phyloP scores from a whole-genome alignment of 1,140 invertebrate species.

The Diachasma alloeum region DNA sequence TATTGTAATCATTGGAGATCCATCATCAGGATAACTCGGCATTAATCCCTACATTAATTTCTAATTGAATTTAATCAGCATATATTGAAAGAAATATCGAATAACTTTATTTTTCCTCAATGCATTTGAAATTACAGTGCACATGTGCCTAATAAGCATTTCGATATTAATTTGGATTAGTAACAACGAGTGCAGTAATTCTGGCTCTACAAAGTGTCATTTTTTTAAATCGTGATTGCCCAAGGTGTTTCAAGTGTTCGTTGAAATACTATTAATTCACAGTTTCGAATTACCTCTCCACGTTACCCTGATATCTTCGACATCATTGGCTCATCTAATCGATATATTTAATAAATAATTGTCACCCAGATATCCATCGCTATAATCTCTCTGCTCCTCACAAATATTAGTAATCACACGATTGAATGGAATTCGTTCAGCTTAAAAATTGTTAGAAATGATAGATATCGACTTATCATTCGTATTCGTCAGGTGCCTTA shows the following conservation, averaged over 20 bases:
- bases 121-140: conserved; percentile 5
- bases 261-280: conserved; percentile 8
- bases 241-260: neutral
- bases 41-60: neutral
- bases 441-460: neutral
- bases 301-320: conserved; percentile 11
- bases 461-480: neutral
- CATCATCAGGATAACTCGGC: neutral
- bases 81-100: conserved; percentile 9
- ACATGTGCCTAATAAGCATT: conserved; percentile 19
- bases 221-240: neutral
- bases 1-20: neutral
- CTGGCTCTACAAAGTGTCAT: neutral
- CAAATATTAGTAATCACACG: neutral
- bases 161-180: neutral
- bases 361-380: neutral
- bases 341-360: conserved; percentile 22
- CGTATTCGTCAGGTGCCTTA: neutral
- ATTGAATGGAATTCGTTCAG: neutral
- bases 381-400: neutral
- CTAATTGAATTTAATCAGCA: conserved; percentile 8
- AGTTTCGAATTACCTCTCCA: neutral
- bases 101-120: neutral
- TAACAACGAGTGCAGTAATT: neutral
- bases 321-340: neutral